Conservation (phyloP, 2,888 invertebrate species). For the Calliphora vomitoria region DNA sequence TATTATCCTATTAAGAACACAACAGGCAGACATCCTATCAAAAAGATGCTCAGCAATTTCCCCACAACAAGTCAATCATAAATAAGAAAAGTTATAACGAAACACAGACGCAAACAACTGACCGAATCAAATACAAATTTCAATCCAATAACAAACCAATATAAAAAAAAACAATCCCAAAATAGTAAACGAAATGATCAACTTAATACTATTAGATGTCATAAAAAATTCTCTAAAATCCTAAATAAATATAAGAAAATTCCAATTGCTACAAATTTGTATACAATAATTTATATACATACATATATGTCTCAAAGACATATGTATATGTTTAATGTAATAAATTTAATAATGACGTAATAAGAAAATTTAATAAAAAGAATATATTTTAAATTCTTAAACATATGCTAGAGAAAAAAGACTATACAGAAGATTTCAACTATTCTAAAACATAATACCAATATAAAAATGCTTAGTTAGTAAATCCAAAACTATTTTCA, state of each 20-base stretch:
- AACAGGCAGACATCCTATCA: not conserved
- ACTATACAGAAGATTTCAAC: no score
- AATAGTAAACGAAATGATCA: not conserved
- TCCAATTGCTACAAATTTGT: not conserved
- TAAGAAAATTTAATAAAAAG: not conserved
- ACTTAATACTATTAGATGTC: slow-evolving; percentile 17
- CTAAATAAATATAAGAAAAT: slow-evolving; percentile 30
- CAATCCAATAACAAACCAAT: slow-evolving; percentile 17
- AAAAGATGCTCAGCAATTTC: not conserved
- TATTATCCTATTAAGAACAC: slow-evolving; percentile 34
- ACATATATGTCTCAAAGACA: not conserved
- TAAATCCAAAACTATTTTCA: not conserved
- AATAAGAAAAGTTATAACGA: not conserved
- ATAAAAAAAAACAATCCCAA: not conserved
- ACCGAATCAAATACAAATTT: slow-evolving; percentile 6
- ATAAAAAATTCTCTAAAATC: slow-evolving; percentile 16
- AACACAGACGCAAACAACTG: not conserved
- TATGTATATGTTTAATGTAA: not conserved
- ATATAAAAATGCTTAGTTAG: no score
- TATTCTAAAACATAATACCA: no score
- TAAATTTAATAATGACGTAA: not conserved
- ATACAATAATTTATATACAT: not conserved
- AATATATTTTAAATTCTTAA: not conserved
- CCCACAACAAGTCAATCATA: not conserved
- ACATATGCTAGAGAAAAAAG: no score